These are phyloP conservation scores for Notothenia rossii DNA, from an alignment of 2,113 vertebrate species.

Conservation along the genomic window DNA sequence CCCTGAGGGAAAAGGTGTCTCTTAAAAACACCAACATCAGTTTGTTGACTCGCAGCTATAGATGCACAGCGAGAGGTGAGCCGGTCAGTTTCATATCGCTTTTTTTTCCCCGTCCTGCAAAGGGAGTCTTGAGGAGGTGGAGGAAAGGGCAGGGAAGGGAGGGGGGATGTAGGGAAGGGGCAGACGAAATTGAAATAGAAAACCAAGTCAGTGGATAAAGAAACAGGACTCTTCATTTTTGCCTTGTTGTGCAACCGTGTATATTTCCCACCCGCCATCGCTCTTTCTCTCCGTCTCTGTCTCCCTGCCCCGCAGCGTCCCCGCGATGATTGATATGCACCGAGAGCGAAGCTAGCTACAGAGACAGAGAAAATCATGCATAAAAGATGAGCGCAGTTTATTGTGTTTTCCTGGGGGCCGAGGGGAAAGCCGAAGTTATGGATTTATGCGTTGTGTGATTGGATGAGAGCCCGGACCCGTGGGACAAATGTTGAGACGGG, in stretches of 20 bases:
- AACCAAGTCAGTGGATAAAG: constrained; percentile 71
- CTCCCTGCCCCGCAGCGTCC: constrained; percentile 71
- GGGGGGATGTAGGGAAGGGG: neutral
- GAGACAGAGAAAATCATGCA: constrained; percentile 78
- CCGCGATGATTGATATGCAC: constrained; percentile 81
- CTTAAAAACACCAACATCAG: constrained; percentile 55
- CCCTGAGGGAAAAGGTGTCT: constrained; percentile 47
- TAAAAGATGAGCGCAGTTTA: constrained; percentile 85
- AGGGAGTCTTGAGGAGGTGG: constrained; percentile 38
- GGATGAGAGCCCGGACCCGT: constrained; percentile 58
- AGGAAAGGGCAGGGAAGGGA: constrained; percentile 14
- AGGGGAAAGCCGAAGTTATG: constrained; percentile 73
- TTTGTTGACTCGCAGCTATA: constrained; percentile 50
- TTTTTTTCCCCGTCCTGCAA: neutral
- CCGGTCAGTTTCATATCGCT: constrained; percentile 53
- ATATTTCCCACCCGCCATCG: constrained; percentile 52
- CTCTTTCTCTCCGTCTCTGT: constrained; percentile 49
- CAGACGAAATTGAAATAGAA: constrained; percentile 68
- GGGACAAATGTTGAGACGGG: constrained; percentile 55
- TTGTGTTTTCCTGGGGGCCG: constrained; percentile 80
- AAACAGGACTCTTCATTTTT: constrained; percentile 80
- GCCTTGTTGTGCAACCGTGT: constrained; percentile 79
- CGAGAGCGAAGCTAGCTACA: constrained; percentile 69
- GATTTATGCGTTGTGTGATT: constrained; percentile 74
- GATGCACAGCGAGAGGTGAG: constrained; percentile 57